A percentile compares a stretch with the other conserved stretches of the same genome.
Conservation (phyloP, 2,888 invertebrate species). For the Acanthopleura granulata region DNA sequence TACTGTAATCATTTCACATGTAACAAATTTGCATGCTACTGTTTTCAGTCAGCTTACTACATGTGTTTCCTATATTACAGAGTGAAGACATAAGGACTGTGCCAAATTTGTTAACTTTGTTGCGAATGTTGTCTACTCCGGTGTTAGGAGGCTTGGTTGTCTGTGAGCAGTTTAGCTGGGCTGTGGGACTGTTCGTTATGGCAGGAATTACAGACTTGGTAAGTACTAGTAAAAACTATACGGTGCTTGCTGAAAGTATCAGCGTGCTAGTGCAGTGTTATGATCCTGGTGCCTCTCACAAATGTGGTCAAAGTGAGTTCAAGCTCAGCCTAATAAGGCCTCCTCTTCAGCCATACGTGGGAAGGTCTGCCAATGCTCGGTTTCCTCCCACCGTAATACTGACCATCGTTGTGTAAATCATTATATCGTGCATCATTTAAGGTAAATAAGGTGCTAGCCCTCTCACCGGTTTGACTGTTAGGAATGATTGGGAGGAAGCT, state of each 20-base stretch:
- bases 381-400: no score
- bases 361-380: no score
- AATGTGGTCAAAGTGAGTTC: no score
- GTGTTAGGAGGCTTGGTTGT: conserved; percentile 90
- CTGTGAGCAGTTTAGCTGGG: conserved; percentile 82
- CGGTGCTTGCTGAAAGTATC: not conserved
- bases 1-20: not conserved
- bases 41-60: no score
- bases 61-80: conserved; percentile 45
- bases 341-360: no score
- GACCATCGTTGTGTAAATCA: no score
- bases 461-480: no score
- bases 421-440: no score
- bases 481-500: no score
- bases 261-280: not conserved
- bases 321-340: no score
- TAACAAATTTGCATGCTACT: not conserved
- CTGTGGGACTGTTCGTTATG: conserved; percentile 84
- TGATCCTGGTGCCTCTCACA: no score
- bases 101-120: conserved; percentile 90
- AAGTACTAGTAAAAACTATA: conserved; percentile 63
- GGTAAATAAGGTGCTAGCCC: no score
- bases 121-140: conserved; percentile 88
- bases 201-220: conserved; percentile 95
- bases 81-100: conserved; percentile 93